Evolutionary conservation across 1,140 invertebrate genomes (phyloP), one percentile per base, ranked within the genome.

Genomic region (Drosophila sucinea): DNA sequence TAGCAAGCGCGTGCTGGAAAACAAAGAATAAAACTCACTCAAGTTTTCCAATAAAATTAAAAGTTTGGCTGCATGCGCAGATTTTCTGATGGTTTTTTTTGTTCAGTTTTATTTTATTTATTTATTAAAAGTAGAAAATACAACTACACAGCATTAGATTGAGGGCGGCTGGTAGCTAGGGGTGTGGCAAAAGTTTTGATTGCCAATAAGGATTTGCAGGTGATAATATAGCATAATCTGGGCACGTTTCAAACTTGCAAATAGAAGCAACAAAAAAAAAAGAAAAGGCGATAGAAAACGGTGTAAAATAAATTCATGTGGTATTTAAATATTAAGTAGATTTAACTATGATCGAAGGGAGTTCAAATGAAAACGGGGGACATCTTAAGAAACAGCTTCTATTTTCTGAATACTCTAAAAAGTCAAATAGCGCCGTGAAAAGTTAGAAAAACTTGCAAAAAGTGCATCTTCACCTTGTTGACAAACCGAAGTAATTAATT

Each of bases 1-100:
- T 30, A 4, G 25, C 30, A 17, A 29, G 30, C 62, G 11, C 60
- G 40, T 55, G 55, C 38, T 25, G 8, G 29, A 17, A 17, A 38
- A 51, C 35, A 11, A 55, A 54, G 35, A 57, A 70, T 72, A 79
- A 78, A 79, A 67, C 66, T 69, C 66, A 61, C 72, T 51, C 80
- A 89, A 89, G 84, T 84, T 89, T 89, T 81, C 84, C 84, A 89
- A 89, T 89, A 89, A 89, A 89, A 89, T 89, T 89, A 89, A 89
- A 89, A 89, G 77, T 89, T 89, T 77, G 77, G 73, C 77, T 81
- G 79, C 80, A 89, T 83, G 84, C 77, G 71, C 80, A 78, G 84
- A 78, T 84, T 89, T 87, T 33, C 70, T 79, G 67, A 63, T 55
- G 71, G 67, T 75, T 74, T 35, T 63, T 17, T 17, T 17, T 17